Evolutionary conservation across 2,113 vertebrate species (phyloP), one percentile per base, ranked within the genome.

Genomic region (Gymnarchus niloticus): DNA sequence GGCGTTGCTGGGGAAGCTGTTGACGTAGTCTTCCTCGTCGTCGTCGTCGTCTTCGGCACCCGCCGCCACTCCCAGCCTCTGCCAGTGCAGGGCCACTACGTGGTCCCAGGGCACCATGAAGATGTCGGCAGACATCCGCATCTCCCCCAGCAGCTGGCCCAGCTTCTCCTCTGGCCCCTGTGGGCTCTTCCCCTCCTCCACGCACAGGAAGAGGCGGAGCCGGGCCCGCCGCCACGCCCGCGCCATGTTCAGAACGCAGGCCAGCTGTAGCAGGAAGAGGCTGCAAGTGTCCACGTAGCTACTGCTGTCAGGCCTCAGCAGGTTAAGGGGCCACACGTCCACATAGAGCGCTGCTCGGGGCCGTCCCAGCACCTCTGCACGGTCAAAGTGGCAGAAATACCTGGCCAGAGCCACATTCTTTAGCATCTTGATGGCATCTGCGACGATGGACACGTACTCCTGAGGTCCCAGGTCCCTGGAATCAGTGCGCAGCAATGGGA

Each of bases 231-330:
- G 94, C 97, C 97, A 98, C 8, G 94, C 89, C 44, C 95, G 92
- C 0, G 95, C 94, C 97, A 97, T 98, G 92, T 94, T 96, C 56
- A 98, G 95, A 86, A 98, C 95, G 0, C 96, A 97, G 0, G 96
- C 97, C 84, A 97, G 95, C 91, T 98, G 97, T n/a, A 98, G 93
- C 83, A 97, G 93, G 91, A 98, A 97, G 17, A 98, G 93, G 37
- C 96, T 97, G 94, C 96, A 96, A 46, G 97, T 97, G 84, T 97
- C 96, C 0, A 97, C 96, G 0, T 98, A 97, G 89, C 93, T 95
- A 33, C 93, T 92, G 37, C 96, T 96, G 93, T 98, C 96, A 0
- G 97, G 97, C 0, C 96, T 95, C 80, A 97, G 89, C 37, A 97
- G 94, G 91, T 97, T 97, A 65, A 97, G 91, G 0, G 97, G 96